These are phyloP conservation scores for Anhinga anhinga DNA, from an alignment of 2,113 vertebrate genomes.

Conservation along the genomic window DNA sequence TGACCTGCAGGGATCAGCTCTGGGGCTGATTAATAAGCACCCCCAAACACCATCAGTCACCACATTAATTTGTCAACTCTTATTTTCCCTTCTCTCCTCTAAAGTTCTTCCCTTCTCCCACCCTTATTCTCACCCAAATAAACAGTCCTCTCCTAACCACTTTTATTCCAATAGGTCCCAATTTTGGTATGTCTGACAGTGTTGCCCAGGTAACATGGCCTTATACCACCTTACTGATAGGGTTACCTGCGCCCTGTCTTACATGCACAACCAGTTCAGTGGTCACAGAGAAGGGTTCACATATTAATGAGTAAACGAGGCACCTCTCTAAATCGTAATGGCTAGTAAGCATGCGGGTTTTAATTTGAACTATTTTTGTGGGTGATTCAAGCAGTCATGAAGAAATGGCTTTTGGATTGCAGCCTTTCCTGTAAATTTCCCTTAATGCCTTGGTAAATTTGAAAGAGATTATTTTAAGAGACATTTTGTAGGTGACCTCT, in stretches of 20 bases:
- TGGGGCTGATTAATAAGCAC: not conserved
- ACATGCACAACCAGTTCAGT: not conserved
- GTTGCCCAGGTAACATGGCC: not conserved
- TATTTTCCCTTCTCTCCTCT: not conserved
- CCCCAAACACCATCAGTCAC: not conserved
- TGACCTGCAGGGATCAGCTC: not conserved
- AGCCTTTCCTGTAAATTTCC: not conserved
- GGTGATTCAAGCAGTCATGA: not conserved
- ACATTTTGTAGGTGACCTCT: not conserved
- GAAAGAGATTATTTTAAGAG: not conserved
- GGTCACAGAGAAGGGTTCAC: rapidly evolving
- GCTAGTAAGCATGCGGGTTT: not conserved
- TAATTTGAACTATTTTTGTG: not conserved
- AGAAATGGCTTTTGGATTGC: not conserved
- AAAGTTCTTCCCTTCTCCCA: not conserved
- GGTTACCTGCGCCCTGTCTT: not conserved
- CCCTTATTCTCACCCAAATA: not conserved
- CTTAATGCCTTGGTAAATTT: not conserved
- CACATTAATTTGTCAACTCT: not conserved
- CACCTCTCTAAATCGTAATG: not conserved
- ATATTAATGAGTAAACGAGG: not conserved
- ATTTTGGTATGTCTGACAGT: not conserved
- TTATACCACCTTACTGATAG: not conserved
- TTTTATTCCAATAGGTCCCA: rapidly evolving
- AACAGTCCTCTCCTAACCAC: not conserved